A percentile compares a stretch with the other conserved stretches of the same genome.
phyloP scores from a whole-genome alignment of 2,888 invertebrate species.

The Polymixis lichenea region DNA sequence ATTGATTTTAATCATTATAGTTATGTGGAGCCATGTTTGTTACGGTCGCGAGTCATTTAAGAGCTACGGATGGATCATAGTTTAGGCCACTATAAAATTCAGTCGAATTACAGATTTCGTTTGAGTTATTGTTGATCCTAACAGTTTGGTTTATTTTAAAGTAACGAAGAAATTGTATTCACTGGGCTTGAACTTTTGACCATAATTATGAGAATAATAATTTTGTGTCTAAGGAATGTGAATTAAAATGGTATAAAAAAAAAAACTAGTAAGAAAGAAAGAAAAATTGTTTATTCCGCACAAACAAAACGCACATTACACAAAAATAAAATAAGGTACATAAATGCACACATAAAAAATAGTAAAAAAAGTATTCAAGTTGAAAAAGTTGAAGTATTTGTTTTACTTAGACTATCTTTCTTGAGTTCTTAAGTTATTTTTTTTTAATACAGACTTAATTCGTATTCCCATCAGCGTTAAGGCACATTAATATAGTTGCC shows the following conservation, averaged over 20 bases:
- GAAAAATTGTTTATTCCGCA: too few species aligned
- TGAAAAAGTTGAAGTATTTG: too few species aligned
- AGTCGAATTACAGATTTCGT: background rate
- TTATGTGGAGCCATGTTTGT: too few species aligned
- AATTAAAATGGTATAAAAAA: too few species aligned
- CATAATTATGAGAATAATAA: background rate
- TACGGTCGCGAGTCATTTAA: too few species aligned
- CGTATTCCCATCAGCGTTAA: background rate
- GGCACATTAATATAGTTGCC: too few species aligned
- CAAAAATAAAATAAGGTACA: too few species aligned
- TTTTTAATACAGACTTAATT: background rate
- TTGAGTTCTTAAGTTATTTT: background rate
- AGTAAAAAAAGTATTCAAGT: too few species aligned
- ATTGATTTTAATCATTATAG: too few species aligned
- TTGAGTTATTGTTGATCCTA: background rate
- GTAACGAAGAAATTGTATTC: background rate
- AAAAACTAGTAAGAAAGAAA: too few species aligned
- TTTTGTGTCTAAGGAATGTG: background rate
- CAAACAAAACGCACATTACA: too few species aligned
- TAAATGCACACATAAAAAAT: too few species aligned
- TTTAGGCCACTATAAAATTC: background rate
- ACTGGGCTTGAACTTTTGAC: background rate
- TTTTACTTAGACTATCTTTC: background rate
- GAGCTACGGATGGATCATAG: background rate
- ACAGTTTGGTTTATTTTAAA: background rate